Base-by-base conservation (phyloP, 2,113 vertebrate species). In the Dicaeum eximium region DNA sequence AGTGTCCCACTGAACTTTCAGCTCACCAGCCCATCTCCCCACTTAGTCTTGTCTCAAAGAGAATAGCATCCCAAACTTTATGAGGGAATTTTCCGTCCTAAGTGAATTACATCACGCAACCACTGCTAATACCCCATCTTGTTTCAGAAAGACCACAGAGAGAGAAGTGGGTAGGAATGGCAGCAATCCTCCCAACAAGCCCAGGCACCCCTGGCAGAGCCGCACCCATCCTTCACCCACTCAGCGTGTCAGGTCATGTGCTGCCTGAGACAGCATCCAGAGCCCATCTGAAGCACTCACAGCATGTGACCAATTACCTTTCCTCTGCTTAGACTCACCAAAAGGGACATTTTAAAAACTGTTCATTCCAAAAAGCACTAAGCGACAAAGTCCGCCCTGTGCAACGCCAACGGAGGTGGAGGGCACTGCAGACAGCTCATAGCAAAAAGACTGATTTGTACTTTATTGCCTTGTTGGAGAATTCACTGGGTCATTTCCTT, bases 171-270 rank as follows among this genome's bases (percentile, higher is more conserved):
- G 61, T n/a, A 86, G 92, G 86, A 96, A 95, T 48, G 79, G 92
- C 53, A 96, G 56, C 37, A 95, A 93, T 81, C 48, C 72, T 94
- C 44, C 48, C 38, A 24, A 86, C 95, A 96, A 95, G 96, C 86
- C 86, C 79, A 37, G 95, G 80, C 93, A 95, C 40, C 51, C 2
- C 54, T 67, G 87, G 95, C 71, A 95, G 88, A 75, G 61, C 81
- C 31, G 21, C 80, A 84, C 81, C 86, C 53, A 24, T 60, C 30
- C 77, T 82, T 90, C 75, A 28, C 71, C 50, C 4, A 0, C 71
- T 54, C 78, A 40, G 74, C 90, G 10, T 30, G 73, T 70, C 91
- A 56, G 8, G 3, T 82, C 94, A 22, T 27, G 80, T 5, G 5
- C 64, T 6, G 4, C 8, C 1, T 25, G 45, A 91, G 54, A 81